phyloP scores from a whole-genome alignment of 2,113 vertebrate genomes.

The Mixornis gularis region DNA sequence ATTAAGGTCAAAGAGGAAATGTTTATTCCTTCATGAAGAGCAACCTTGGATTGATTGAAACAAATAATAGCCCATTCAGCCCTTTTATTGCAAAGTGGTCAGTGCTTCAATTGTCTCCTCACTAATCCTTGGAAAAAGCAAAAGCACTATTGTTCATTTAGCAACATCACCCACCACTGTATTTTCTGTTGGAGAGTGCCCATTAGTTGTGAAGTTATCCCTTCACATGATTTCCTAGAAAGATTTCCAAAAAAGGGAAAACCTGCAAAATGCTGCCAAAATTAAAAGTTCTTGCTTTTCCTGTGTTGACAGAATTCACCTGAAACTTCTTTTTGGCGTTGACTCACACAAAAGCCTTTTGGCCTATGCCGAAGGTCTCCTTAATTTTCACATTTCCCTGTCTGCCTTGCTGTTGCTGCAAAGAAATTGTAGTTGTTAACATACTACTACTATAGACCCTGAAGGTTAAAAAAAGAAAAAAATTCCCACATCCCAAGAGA shows the following conservation, averaged over 20 bases:
- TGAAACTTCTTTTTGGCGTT: background rate
- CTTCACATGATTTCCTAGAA: background rate
- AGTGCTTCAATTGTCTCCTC: background rate
- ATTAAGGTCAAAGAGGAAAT: conserved; percentile 29
- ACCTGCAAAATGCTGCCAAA: background rate
- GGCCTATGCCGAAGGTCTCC: background rate
- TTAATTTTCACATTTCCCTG: background rate
- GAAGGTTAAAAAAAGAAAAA: background rate
- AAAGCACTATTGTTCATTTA: background rate
- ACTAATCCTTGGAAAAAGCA: background rate
- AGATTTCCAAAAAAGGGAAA: background rate
- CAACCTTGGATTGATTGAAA: conserved; percentile 44
- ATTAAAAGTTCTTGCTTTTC: background rate
- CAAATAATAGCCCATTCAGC: background rate
- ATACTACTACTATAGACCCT: background rate
- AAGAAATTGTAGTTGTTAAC: background rate
- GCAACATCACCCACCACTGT: background rate
- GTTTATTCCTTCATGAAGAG: conserved; percentile 20
- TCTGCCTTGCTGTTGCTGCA: background rate
- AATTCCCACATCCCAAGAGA: background rate
- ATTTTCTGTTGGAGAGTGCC: background rate
- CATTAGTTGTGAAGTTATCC: background rate
- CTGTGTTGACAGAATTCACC: background rate
- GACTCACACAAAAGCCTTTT: background rate
- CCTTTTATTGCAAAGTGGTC: conserved; percentile 4